phyloP scores from a whole-genome alignment of 1,140 invertebrate species.

The Batillaria attramentaria region DNA sequence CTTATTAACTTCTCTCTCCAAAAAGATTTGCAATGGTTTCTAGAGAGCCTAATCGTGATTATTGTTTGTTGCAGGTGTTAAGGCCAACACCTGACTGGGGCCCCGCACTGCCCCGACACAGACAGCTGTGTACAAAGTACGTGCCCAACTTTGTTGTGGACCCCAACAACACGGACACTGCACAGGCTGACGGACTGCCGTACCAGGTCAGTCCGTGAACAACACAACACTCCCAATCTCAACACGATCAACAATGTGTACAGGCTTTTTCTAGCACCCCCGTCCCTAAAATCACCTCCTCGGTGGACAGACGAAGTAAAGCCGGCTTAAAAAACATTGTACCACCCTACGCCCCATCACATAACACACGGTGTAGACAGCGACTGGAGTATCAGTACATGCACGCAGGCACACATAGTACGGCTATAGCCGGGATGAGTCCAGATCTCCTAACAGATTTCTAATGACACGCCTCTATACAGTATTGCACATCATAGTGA shows the following conservation, averaged over 20 bases:
- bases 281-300: background rate
- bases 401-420: background rate
- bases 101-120: constrained; percentile 50
- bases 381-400: background rate
- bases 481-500: no score
- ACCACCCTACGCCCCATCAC: background rate
- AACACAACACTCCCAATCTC: background rate
- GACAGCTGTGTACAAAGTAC: constrained; percentile 51
- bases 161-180: constrained; percentile 21
- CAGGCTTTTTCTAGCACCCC: background rate
- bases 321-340: background rate
- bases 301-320: background rate
- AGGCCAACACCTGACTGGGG: constrained; percentile 53
- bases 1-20: background rate
- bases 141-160: constrained; percentile 51
- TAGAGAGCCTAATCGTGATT: constrained; percentile 9
- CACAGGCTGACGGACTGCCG: no score
- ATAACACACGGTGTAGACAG: background rate
- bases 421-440: no score
- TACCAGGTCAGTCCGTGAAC: background rate
- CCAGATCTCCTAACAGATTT: no score
- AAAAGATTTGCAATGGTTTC: background rate
- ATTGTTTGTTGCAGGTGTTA: constrained; percentile 44
- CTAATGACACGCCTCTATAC: no score
- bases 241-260: background rate